A percentile compares a stretch with the other conserved stretches of the same genome.
Evolutionary conservation across 2,113 vertebrate genomes (phyloP).

Genomic region (Tonatia bakeri): DNA sequence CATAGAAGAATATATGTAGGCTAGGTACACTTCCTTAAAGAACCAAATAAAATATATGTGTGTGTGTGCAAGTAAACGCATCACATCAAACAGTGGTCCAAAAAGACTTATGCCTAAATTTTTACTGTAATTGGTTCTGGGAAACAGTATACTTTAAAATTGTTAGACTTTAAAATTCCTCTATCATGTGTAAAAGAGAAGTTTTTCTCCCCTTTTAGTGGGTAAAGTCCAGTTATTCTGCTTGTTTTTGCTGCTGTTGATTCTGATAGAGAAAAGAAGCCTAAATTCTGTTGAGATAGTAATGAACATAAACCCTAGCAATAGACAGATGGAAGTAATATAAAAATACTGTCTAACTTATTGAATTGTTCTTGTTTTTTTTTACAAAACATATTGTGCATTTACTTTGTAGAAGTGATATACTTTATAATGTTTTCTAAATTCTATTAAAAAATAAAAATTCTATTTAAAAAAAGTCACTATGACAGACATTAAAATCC

Average conservation of each 20-base stretch:
- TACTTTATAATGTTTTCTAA: constrained; percentile 52
- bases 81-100: background rate
- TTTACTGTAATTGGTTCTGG: background rate
- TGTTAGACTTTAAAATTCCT: background rate
- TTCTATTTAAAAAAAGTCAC: background rate
- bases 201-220: background rate
- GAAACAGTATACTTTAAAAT: background rate
- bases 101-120: background rate
- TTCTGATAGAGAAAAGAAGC: background rate
- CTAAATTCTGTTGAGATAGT: background rate
- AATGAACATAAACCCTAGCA: background rate
- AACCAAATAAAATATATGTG: background rate
- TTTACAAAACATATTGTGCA: constrained; percentile 34
- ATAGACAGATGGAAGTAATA: background rate
- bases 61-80: background rate
- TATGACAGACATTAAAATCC: constrained; percentile 66
- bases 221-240: background rate
- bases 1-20: background rate
- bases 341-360: background rate
- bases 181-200: background rate
- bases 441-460: constrained; percentile 49
- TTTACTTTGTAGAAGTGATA: background rate
- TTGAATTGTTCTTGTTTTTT: background rate
- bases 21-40: background rate
- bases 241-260: background rate